These are phyloP conservation scores for Cerastis leucographa DNA, from an alignment of 2,888 invertebrate species.

Conservation along the genomic window DNA sequence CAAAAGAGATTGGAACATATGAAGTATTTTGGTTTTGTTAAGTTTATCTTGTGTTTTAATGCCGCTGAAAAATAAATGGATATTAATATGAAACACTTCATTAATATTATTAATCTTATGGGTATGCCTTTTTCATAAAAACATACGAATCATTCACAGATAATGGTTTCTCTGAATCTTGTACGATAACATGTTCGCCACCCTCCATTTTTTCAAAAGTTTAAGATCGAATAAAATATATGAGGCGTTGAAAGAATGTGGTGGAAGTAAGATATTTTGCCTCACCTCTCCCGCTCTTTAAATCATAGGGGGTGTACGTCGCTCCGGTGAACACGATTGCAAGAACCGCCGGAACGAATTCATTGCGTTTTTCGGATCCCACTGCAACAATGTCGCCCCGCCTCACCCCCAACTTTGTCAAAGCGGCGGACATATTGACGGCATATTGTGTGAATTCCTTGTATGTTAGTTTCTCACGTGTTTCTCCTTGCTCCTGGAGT, in stretches of 20 bases:
- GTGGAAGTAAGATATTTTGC: constrained; percentile 59
- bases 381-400: constrained; percentile 90
- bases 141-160: background rate
- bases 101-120: constrained; percentile 16
- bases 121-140: constrained; percentile 5
- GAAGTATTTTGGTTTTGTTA: constrained; percentile 92
- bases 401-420: constrained; percentile 86
- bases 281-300: constrained; percentile 78
- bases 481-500: constrained; percentile 89
- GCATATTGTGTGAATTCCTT: constrained; percentile 88
- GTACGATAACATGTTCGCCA: background rate
- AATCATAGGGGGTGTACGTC: constrained; percentile 78
- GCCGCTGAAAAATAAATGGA: constrained; percentile 86
- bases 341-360: constrained; percentile 88
- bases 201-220: constrained; percentile 19
- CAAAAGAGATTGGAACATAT: constrained; percentile 91
- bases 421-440: constrained; percentile 87
- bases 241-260: constrained; percentile 55
- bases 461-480: constrained; percentile 88
- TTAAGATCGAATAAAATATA: constrained; percentile 48
- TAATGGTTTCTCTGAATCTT: constrained; percentile 11
- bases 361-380: constrained; percentile 91
- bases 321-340: constrained; percentile 87
- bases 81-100: constrained; percentile 10
- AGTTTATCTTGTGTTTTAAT: constrained; percentile 91